These are phyloP conservation scores for Danio choprae DNA, from an alignment of 2,797 vertebrate species.

Conservation along the genomic window DNA sequence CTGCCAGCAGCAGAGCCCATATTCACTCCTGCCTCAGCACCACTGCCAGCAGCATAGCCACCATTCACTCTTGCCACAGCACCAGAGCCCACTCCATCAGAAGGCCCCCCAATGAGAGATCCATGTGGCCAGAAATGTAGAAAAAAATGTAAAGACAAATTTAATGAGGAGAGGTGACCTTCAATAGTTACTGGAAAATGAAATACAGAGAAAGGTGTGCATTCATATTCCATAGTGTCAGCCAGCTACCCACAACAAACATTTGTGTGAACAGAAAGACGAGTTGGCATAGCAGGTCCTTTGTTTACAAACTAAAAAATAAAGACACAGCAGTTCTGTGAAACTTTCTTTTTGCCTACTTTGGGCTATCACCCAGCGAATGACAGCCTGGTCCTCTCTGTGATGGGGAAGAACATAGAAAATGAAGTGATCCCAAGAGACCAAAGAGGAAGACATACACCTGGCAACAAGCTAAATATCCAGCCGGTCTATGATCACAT, in stretches of 20 bases:
- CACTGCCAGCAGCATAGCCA: not conserved
- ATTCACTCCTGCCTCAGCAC: not conserved
- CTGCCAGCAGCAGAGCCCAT: not conserved
- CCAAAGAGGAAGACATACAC: slow-evolving; percentile 1
- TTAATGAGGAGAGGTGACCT: not conserved
- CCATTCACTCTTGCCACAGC: not conserved
- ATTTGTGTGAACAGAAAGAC: not conserved
- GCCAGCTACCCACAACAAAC: not conserved
- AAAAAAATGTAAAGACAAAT: not conserved
- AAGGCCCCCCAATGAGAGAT: not conserved
- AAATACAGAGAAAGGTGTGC: not conserved
- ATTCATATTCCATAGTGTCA: not conserved
- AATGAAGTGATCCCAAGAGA: not conserved
- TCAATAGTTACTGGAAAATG: not conserved
- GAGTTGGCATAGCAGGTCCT: not conserved
- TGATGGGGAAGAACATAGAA: not conserved
- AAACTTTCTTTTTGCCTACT: not conserved
- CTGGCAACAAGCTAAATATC: not conserved
- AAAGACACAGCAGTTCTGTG: not conserved
- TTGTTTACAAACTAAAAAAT: not conserved
- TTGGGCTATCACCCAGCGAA: not conserved
- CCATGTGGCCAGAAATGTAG: not conserved
- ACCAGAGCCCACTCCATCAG: not conserved
- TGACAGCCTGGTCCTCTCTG: not conserved
- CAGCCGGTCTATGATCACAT: not conserved